Conservation (phyloP, 2,113 vertebrate species). For the Eulemur macaco region DNA sequence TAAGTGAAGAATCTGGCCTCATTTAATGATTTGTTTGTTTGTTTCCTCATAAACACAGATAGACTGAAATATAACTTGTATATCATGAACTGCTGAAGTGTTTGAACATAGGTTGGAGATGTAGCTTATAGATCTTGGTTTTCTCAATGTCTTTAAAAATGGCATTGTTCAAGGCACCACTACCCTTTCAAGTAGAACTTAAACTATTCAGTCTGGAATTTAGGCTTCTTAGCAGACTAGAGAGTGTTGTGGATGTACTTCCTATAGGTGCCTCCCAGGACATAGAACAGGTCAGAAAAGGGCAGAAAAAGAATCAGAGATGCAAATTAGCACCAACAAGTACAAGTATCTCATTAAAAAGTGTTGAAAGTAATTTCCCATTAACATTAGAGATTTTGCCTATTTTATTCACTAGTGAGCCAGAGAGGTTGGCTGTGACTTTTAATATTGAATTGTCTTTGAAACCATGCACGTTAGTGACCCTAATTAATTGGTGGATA, state of each 20-base stretch:
- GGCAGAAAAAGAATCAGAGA: neutral
- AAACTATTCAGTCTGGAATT: neutral
- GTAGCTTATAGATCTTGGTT: neutral
- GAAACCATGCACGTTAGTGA: neutral
- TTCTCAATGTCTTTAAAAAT: slow-evolving; percentile 7
- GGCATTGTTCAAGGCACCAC: neutral
- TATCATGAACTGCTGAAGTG: neutral
- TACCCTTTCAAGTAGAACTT: neutral
- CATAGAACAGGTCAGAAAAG: neutral
- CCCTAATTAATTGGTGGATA: neutral
- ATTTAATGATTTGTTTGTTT: neutral
- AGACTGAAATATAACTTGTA: neutral
- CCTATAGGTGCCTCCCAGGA: neutral
- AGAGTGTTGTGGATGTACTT: neutral
- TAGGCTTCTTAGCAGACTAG: neutral
- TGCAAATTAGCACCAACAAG: neutral
- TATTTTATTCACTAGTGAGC: slow-evolving; percentile 26
- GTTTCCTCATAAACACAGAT: neutral
- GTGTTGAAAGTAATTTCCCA: neutral
- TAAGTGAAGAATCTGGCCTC: slow-evolving; percentile 10
- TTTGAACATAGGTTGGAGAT: neutral
- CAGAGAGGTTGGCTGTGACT: neutral
- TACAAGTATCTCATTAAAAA: neutral
- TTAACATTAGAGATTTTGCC: neutral
- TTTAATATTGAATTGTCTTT: slow-evolving; percentile 29